Percentiles rank a stretch among this genome's conserved stretches.
Evolutionary conservation across 1,140 invertebrate genomes (phyloP).

Genomic region (Lepidurus arcticus): DNA sequence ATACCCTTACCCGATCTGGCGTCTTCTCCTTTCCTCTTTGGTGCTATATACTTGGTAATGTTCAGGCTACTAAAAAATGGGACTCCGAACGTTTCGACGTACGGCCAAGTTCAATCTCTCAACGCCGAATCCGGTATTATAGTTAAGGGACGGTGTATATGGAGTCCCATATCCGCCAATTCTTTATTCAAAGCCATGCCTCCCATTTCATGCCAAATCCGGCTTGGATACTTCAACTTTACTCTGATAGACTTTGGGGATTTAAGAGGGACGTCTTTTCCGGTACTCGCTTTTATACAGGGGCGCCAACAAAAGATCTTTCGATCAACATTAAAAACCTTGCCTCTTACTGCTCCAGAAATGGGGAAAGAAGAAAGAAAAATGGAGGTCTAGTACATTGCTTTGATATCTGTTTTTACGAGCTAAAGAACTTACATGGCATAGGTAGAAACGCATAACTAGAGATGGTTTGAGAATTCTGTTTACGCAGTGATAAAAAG

Average conservation of each 20-base stretch:
- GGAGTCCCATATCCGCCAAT: neutral
- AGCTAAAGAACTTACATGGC: too few species aligned
- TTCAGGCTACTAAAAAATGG: neutral
- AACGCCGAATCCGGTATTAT: neutral
- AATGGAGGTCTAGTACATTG: too few species aligned
- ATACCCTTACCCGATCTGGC: too few species aligned
- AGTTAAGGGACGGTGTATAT: neutral
- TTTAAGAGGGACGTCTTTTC: neutral
- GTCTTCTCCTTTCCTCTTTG: neutral
- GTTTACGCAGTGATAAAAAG: too few species aligned
- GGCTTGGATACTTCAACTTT: neutral
- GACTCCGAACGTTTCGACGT: neutral
- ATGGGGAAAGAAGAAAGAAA: neutral
- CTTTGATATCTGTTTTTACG: too few species aligned
- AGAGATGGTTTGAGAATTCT: too few species aligned
- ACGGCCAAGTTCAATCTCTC: slow-evolving; percentile 9
- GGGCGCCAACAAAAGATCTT: neutral
- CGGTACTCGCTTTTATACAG: neutral
- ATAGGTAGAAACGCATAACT: too few species aligned
- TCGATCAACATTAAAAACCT: neutral
- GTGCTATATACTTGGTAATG: neutral
- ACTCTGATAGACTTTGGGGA: neutral
- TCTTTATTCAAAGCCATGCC: slow-evolving; percentile 15
- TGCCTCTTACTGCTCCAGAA: neutral
- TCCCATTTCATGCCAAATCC: neutral